Evolutionary conservation across 2,888 invertebrate species (phyloP), one percentile per base, ranked within the genome.

Genomic region (Steromphala cineraria): DNA sequence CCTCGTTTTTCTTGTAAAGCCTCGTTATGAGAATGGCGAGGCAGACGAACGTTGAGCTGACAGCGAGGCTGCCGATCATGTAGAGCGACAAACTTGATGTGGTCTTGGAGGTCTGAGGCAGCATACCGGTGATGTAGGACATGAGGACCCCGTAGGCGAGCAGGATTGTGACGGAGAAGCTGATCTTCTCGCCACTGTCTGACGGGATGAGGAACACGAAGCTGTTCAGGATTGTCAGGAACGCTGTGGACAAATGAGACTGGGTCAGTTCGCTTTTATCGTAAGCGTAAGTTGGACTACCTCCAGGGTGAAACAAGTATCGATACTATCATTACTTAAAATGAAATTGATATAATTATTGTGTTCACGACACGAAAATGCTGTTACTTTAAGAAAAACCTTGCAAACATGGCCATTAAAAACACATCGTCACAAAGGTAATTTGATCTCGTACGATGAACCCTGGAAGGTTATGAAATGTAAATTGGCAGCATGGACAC

Each of bases 71-170:
- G 79, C 36, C 40, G 36, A 74, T 55, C 56, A 79, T 21, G 75
- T 74, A 74, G 21, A 79, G 15, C 36, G 74, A 53, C 17, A 74
- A 55, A 19, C 52, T 52, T 4, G 74, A 79, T 17, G 71, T 74
- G 55, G 71, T 31, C 36, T 53, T 55, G 21, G 79, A 79, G 46
- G 53, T 79, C 53, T 71, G 28, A 17, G 79, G 79, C 17, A 79
- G 74, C 31, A 52, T 79, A 53, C 53, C 55, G 17, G 74, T 74
- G 53, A 79, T 74, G 55, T 53, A 53, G 28, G 56, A 74, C 40
- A 79, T 79, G 21, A 79, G 28, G 75, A 79, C 74, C 40, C 53
- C 79, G 40, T 74, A 79, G 15, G 79, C 71, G 19, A 79, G 74
- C 19, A 79, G 74, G 36, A 79, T 53, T 31, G 79, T 52, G 36